These are phyloP conservation scores for Noctua comes DNA, from an alignment of 2,888 invertebrate genomes.

Conservation along the genomic window DNA sequence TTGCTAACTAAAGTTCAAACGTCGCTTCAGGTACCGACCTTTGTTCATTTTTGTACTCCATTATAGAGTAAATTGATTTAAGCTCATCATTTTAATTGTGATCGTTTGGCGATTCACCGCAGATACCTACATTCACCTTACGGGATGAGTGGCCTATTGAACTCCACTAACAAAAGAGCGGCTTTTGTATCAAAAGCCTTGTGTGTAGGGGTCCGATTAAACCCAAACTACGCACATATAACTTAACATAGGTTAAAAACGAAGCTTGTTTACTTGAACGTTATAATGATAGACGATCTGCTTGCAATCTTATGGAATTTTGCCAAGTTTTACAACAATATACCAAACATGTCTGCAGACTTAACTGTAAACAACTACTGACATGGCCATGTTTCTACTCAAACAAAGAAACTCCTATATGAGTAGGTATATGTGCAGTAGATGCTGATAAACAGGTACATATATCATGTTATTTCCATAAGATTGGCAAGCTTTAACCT, in stretches of 20 bases:
- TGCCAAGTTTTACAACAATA: constrained; percentile 35
- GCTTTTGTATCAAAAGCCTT: constrained; percentile 33
- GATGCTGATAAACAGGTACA: constrained; percentile 18
- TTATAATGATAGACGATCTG: constrained; percentile 24
- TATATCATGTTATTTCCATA: constrained; percentile 39
- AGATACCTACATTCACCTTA: constrained; percentile 9
- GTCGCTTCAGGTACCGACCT: constrained; percentile 35
- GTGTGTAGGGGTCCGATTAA: constrained; percentile 13
- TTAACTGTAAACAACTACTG: constrained; percentile 36
- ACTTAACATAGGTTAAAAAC: constrained; percentile 9
- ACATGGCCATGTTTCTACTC: constrained; percentile 18
- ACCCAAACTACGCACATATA: background rate
- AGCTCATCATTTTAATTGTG: constrained; percentile 21
- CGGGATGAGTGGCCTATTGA: constrained; percentile 33
- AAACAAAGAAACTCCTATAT: constrained; percentile 32
- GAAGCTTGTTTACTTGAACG: constrained; percentile 21
- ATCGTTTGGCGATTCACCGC: constrained; percentile 19
- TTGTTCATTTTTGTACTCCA: constrained; percentile 16
- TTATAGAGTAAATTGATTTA: constrained; percentile 5
- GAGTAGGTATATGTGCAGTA: constrained; percentile 11
- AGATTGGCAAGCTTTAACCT: constrained; percentile 35
- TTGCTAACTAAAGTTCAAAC: constrained; percentile 37
- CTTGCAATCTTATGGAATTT: constrained; percentile 40
- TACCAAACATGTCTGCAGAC: constrained; percentile 15
- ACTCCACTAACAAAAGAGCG: constrained; percentile 18